phyloP scores from a whole-genome alignment of 2,797 vertebrate genomes.

The Halcyon badia region DNA sequence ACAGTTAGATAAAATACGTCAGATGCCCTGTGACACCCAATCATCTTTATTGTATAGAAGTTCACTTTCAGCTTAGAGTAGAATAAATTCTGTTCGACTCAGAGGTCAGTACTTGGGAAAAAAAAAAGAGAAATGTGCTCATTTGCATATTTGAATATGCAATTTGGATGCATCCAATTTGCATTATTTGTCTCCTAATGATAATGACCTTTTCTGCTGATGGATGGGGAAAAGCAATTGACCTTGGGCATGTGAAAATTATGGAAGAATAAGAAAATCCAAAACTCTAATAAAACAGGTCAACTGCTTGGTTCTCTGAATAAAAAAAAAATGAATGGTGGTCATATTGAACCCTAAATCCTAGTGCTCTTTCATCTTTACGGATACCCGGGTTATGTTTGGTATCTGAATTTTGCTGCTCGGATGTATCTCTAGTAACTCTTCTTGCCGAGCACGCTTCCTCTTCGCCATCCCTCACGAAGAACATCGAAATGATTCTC shows the following conservation, averaged over 20 bases:
- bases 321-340: not conserved
- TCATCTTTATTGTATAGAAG: conserved; percentile 45
- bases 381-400: not conserved
- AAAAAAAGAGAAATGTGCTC: conserved; percentile 21
- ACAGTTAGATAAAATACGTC: conserved; percentile 43
- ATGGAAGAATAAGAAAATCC: not conserved
- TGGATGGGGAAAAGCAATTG: conserved; percentile 14
- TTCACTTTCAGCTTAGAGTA: conserved; percentile 11
- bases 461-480: not conserved
- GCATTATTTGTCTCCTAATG: conserved; percentile 32
- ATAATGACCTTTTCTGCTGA: conserved; percentile 26
- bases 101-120: conserved; percentile 23
- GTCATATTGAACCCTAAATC: not conserved
- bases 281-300: not conserved
- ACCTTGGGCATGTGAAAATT: not conserved
- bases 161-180: conserved; percentile 47
- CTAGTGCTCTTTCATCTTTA: not conserved
- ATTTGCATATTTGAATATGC: conserved; percentile 5
- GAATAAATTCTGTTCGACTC: conserved; percentile 55
- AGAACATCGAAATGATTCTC: not conserved
- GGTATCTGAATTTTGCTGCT: not conserved
- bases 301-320: not conserved
- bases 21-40: conserved; percentile 17
- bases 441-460: not conserved
- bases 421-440: not conserved